Base-by-base conservation (phyloP, 2,113 vertebrate genomes). In the Cranoglanis bouderius region DNA sequence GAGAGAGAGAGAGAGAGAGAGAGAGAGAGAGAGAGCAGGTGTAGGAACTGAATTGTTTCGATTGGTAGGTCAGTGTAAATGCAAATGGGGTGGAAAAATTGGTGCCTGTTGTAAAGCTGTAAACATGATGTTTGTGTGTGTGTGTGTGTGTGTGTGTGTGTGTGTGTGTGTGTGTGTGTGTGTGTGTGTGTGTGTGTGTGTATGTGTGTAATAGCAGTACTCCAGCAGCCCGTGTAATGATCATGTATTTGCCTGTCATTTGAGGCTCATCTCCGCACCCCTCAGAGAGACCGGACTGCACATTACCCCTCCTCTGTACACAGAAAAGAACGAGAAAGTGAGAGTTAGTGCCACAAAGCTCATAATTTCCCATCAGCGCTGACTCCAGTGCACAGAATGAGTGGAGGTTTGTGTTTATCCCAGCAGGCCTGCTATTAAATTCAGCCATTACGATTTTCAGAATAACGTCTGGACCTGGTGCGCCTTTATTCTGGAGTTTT, bases 131-230 rank as follows among this genome's bases (percentile, higher is more conserved):
- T 88, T 55, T 83, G 46, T 86, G 14, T 57, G 72, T 77, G 21
- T 86, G 70, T 86, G 70, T 77, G 85, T 87, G 55, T 85, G 43
- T 84, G 65, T 84, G 70, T 57, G 59, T 80, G 40, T 84, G 40
- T 84, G 43, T 46, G 75, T 53, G 38, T 87, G 77, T 43, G 65
- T 82, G 38, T 67, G 51, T 61, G 46, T 40, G 12, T 88, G 72
- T 82, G 46, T 86, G 85, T 86, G 26, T 57, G 72, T 59, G 32
- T 86, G 70, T 86, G 70, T 77, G 85, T 87, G 55, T 85, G 46
- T 84, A 51, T 84, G 70, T 59, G 59, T 80, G 40, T 84, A 61
- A 84, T 84, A 51, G 65, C 53, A 77, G 61, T 84, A 43, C 65
- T 82, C 43, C 61, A 72, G 63, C 49, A 85, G 87, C 49, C 49